Base-by-base conservation (phyloP, 1,140 invertebrate species). In the Bombyx mandarina region DNA sequence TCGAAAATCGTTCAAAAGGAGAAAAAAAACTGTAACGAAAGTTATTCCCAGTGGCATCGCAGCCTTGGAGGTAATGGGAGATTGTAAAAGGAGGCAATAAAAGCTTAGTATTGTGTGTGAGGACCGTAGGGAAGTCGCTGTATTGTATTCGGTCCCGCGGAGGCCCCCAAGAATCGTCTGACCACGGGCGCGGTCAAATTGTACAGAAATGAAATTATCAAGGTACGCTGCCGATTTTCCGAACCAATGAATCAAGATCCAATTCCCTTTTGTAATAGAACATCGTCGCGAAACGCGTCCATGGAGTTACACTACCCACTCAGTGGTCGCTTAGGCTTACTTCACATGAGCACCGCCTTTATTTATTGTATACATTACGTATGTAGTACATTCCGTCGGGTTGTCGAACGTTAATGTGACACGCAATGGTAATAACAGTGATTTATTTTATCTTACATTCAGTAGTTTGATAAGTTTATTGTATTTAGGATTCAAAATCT, bases 181-280 rank as follows among this genome's bases (percentile, higher is more conserved):
- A 83, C 81, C 83, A 86, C 77, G 74, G 76, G 72, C 79, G 79
- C 84, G 84, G 82, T 86, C 82, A 87, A 87, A 87, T 87, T 85
- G 84, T 87, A 87, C 82, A 87, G 84, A 87, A 87, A 87, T 87
- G 84, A 87, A 87, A 87, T 87, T 87, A 87, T 87, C 84, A 87
- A 87, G 84, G 82, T 87, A 87, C 82, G 84, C 76, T 84, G 82
- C 82, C 84, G 84, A 87, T 87, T 87, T 87, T 87, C 84, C 82
- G 82, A 80, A 79, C 82, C 84, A 87, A 87, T 87, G 84, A 87
- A 87, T 87, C 84, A 87, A 86, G 79, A 87, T 87, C 84, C 84
- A 87, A 87, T 86, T 83, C 84, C 84, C 84, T 84, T 84, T 87
- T 83, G 82, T 86, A 87, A 87, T 86, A 85, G 83, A 86, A 86